phyloP scores from a whole-genome alignment of 2,113 vertebrate genomes.

The human region DNA sequence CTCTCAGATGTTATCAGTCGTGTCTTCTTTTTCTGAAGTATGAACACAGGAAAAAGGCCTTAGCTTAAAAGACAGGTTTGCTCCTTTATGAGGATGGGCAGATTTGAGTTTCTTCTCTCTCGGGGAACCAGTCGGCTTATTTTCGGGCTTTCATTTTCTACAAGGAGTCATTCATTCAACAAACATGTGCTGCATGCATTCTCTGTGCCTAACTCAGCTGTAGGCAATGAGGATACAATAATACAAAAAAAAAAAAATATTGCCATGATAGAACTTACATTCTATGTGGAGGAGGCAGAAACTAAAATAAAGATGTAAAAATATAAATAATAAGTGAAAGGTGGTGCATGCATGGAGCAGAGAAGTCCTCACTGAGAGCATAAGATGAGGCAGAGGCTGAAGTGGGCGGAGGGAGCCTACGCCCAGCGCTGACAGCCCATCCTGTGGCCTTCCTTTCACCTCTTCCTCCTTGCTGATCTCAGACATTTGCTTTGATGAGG shows the following conservation, averaged over 20 bases:
- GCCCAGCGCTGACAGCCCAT: fast-evolving
- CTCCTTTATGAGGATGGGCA: background rate
- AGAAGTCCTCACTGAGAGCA: background rate
- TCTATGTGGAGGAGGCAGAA: background rate
- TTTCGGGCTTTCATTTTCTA: slow-evolving; percentile 38
- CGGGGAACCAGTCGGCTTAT: background rate
- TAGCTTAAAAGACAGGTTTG: slow-evolving; percentile 38
- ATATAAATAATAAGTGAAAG: background rate
- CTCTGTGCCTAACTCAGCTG: background rate
- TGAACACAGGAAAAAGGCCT: slow-evolving; percentile 62
- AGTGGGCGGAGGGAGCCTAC: too few relatives aligned
- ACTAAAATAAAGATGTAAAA: background rate
- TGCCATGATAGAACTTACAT: background rate
- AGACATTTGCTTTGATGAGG: background rate
- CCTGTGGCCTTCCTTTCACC: fast-evolving
- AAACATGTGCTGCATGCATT: background rate
- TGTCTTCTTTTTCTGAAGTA: slow-evolving; percentile 50
- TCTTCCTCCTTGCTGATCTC: background rate
- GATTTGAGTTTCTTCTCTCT: background rate
- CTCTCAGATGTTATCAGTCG: slow-evolving; percentile 56
- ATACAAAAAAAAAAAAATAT: too few relatives aligned
- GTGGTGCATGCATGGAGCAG: too few relatives aligned
- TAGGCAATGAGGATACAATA: background rate
- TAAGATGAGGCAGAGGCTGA: background rate
- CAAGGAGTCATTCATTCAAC: background rate